phyloP scores from a whole-genome alignment of 2,888 invertebrate species.

The Thyatira batis region DNA sequence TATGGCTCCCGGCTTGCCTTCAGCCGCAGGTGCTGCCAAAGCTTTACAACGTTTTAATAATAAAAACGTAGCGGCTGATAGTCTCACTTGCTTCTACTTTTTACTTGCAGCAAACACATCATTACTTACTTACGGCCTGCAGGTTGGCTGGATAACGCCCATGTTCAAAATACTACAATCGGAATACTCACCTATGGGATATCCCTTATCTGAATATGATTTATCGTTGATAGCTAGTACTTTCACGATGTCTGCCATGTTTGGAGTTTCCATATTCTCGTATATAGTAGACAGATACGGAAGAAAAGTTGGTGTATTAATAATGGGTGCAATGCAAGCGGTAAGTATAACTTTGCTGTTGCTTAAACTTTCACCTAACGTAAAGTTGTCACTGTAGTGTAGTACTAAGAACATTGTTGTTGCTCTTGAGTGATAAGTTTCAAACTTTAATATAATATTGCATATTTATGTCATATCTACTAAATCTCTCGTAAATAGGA shows the following conservation, averaged over 20 bases:
- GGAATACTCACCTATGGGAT: slow-evolving; percentile 40
- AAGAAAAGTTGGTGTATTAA: slow-evolving; percentile 58
- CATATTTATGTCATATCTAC: too few relatives aligned
- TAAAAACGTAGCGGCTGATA: too few relatives aligned
- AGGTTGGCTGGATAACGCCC: slow-evolving; percentile 67
- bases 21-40: too few relatives aligned
- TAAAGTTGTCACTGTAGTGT: neutral
- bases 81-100: neutral
- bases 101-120: slow-evolving; percentile 58
- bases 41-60: neutral
- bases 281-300: slow-evolving; percentile 57
- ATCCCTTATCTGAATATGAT: slow-evolving; percentile 46
- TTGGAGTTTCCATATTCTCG: slow-evolving; percentile 62
- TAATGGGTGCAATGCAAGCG: slow-evolving; percentile 47
- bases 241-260: slow-evolving; percentile 56
- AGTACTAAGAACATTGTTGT: neutral
- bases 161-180: slow-evolving; percentile 57
- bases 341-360: slow-evolving; percentile 15
- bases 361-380: neutral
- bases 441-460: neutral
- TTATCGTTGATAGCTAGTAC: slow-evolving; percentile 64
- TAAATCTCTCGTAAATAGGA: too few relatives aligned
- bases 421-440: neutral
- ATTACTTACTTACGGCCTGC: slow-evolving; percentile 57
- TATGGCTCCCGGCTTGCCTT: too few relatives aligned